Conservation (phyloP, 2,888 invertebrate genomes). For the Eurytoma adleriae region DNA sequence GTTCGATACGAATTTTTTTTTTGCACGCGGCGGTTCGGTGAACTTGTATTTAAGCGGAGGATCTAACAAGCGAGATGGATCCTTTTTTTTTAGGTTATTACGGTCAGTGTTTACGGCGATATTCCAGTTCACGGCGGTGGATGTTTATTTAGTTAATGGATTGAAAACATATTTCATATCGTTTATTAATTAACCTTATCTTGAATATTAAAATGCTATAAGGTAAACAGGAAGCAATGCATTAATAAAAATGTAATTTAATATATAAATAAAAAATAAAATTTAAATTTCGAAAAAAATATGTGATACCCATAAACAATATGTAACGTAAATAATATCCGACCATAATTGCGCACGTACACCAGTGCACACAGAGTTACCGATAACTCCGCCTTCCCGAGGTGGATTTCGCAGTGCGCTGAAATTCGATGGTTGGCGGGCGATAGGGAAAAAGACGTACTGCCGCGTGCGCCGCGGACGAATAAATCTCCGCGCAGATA, state of each 20-base stretch:
- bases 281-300: background rate
- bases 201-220: too few species aligned
- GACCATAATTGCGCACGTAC: background rate
- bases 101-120: too few species aligned
- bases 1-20: conserved; percentile 59
- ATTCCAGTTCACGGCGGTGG: too few species aligned
- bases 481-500: conserved; percentile 56
- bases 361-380: conserved; percentile 2
- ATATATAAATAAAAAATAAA: background rate
- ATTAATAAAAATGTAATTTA: too few species aligned
- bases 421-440: conserved; percentile 51
- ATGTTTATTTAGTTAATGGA: too few species aligned
- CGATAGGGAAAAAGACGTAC: conserved; percentile 44
- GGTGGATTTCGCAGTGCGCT: conserved; percentile 40
- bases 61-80: too few species aligned
- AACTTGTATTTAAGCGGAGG: too few species aligned
- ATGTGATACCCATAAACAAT: background rate
- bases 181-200: too few species aligned
- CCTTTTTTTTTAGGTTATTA: too few species aligned
- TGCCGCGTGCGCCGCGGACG: background rate
- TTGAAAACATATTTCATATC: too few species aligned
- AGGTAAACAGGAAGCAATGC: background rate
- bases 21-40: background rate
- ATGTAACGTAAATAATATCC: too few species aligned
- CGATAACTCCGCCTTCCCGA: conserved; percentile 33